Conservation (phyloP, 2,113 vertebrate species). For the Megaptera novaeangliae region DNA sequence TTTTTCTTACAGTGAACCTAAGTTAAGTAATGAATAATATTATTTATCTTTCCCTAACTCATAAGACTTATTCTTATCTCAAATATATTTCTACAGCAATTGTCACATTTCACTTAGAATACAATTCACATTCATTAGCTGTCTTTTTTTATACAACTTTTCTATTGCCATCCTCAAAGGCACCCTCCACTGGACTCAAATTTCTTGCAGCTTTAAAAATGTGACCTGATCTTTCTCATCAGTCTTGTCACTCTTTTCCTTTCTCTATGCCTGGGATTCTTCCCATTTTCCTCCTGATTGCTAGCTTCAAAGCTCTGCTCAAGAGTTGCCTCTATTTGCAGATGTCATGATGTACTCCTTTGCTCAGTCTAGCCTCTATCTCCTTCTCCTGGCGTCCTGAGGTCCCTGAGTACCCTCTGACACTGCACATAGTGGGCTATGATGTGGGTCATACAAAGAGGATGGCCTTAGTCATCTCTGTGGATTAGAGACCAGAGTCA, state of each 20-base stretch:
- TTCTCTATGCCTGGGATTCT: not conserved
- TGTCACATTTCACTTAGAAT: not conserved
- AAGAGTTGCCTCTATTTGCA: not conserved
- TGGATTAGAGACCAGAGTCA: not conserved
- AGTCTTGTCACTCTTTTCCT: not conserved
- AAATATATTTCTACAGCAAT: not conserved
- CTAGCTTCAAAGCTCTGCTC: not conserved
- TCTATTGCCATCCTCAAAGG: not conserved
- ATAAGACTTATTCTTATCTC: not conserved
- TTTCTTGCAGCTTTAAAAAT: not conserved
- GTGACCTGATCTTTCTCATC: not conserved
- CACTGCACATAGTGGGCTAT: too few relatives aligned
- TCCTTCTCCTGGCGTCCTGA: not conserved
- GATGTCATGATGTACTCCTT: not conserved
- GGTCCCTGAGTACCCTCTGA: not conserved
- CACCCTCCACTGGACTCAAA: not conserved
- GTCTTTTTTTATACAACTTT: not conserved
- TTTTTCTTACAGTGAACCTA: not conserved
- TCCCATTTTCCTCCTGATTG: not conserved
- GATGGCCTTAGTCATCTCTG: not conserved
- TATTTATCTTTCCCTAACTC: not conserved
- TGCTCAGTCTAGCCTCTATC: not conserved
- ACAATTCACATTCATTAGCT: not conserved
- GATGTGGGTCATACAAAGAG: not conserved
- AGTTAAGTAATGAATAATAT: not conserved